phyloP scores from a whole-genome alignment of 2,797 vertebrate species.

The Peromyscus melanophrys region DNA sequence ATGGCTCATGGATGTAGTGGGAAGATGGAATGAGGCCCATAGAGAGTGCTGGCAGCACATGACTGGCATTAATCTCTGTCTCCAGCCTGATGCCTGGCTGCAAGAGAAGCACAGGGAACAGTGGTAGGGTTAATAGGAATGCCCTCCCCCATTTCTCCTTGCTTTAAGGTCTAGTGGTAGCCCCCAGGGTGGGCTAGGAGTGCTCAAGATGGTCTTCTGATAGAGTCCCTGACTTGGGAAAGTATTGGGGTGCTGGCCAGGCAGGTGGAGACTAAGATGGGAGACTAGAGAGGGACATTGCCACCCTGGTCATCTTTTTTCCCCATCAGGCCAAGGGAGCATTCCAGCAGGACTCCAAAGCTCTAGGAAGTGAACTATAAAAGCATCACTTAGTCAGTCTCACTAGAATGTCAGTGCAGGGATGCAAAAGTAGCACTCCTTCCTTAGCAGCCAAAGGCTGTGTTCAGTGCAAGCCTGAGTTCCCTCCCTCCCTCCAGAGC shows the following conservation, averaged over 20 bases:
- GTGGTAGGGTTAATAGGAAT: background rate
- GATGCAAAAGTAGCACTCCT: rapidly evolving
- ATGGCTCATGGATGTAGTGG: background rate
- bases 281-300: no score
- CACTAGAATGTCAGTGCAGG: background rate
- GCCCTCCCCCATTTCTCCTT: background rate
- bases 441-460: background rate
- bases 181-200: background rate
- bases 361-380: background rate
- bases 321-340: background rate
- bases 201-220: background rate
- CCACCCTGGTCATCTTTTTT: background rate
- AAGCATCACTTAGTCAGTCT: background rate
- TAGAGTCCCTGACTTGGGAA: background rate
- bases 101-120: background rate
- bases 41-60: background rate
- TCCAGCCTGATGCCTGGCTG: background rate
- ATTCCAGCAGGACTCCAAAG: background rate
- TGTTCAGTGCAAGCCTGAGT: background rate
- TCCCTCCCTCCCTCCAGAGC: background rate
- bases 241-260: background rate
- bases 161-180: background rate
- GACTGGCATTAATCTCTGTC: background rate
- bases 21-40: background rate
- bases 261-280: background rate